phyloP scores from a whole-genome alignment of 2,797 vertebrate genomes.

The Hippopotamyrus pictus region DNA sequence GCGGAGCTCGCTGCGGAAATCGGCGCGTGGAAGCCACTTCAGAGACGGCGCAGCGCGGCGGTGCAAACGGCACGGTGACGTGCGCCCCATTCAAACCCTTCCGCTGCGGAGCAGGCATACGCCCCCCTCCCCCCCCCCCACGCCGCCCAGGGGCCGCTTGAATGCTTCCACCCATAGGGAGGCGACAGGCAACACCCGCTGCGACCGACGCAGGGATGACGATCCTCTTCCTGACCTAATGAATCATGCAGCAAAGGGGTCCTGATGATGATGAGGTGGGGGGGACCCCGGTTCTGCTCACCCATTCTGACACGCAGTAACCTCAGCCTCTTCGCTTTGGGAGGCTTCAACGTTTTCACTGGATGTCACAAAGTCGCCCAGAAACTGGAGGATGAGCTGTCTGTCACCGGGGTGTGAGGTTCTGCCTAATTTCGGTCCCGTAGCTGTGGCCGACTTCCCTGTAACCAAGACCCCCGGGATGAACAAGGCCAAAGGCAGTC shows the following conservation, averaged over 20 bases:
- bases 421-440: not conserved
- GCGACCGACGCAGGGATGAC: conserved; percentile 28
- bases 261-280: conserved; percentile 14
- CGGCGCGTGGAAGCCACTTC: not conserved
- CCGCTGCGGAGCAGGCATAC: not conserved
- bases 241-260: conserved; percentile 44
- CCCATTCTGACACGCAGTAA: not conserved
- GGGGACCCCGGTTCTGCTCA: conserved; percentile 12
- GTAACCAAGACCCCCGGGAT: not conserved
- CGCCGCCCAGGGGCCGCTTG: not conserved
- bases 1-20: not conserved
- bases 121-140: not conserved
- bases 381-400: not conserved
- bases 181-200: conserved; percentile 28
- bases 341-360: not conserved
- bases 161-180: conserved; percentile 29
- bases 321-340: not conserved
- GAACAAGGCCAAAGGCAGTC: not conserved
- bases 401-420: not conserved
- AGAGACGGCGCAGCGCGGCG: not conserved
- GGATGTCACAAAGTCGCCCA: not conserved
- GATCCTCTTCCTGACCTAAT: conserved; percentile 36
- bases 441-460: not conserved
- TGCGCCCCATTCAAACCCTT: not conserved
- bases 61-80: not conserved